Evolutionary conservation across 2,797 vertebrate genomes (phyloP).

Genomic region (Decapterus maruadsi): DNA sequence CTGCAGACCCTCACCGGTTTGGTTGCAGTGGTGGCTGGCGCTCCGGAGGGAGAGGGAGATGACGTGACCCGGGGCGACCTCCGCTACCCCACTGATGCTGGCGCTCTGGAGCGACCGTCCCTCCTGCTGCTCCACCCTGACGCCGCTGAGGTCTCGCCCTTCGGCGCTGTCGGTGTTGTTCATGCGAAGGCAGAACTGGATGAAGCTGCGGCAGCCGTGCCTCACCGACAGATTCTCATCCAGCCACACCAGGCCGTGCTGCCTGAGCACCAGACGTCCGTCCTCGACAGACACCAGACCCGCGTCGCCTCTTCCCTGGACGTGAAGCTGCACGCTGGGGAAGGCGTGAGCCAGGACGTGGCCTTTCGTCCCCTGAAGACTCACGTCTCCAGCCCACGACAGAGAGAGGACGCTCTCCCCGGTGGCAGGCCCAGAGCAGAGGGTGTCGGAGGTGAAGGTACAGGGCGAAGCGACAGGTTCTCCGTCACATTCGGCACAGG

Average conservation of each 20-base stretch:
- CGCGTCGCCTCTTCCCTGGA: conserved; percentile 79
- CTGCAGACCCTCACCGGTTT: conserved; percentile 84
- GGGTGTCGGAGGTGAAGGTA: conserved; percentile 84
- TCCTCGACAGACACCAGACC: conserved; percentile 78
- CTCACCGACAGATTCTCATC: conserved; percentile 90
- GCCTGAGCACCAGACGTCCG: conserved; percentile 82
- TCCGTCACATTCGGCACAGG: conserved; percentile 88
- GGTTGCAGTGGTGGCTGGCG: conserved; percentile 89
- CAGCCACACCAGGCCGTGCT: conserved; percentile 90
- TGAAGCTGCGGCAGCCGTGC: conserved; percentile 90
- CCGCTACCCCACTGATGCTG: conserved; percentile 86
- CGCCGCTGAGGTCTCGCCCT: conserved; percentile 85
- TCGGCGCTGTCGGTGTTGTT: conserved; percentile 85
- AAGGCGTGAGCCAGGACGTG: conserved; percentile 74
- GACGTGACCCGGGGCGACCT: conserved; percentile 86
- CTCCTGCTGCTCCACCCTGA: conserved; percentile 88
- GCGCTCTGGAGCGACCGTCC: conserved; percentile 86
- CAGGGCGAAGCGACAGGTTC: conserved; percentile 82
- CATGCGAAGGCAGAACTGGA: conserved; percentile 88
- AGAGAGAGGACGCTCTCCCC: conserved; percentile 84
- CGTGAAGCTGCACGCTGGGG: conserved; percentile 83
- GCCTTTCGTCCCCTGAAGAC: conserved; percentile 71
- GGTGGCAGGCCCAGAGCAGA: conserved; percentile 81
- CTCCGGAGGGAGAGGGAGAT: conserved; percentile 86
- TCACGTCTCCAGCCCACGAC: conserved; percentile 86